Base-by-base conservation (phyloP, 2,797 vertebrate genomes). In the Rousettus madagascariensis region DNA sequence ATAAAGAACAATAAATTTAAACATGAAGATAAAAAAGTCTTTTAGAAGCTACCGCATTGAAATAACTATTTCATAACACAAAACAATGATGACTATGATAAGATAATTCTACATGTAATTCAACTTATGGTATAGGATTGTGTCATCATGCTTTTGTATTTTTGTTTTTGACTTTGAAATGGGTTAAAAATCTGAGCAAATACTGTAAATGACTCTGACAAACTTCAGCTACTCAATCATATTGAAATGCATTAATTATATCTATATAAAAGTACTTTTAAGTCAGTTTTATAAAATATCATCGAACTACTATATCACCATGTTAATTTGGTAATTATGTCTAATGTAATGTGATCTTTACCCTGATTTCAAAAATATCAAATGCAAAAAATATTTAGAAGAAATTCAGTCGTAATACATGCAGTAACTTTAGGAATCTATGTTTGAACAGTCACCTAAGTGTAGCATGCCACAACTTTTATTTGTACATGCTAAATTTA, bases 211-310 rank as follows among this genome's bases (percentile, higher is more conserved):
- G 59, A 16, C 13, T 63, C 26, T 57, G n/a, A 24, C 8, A 41
- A 49, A 74, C 10, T 75, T 69, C 36, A 92, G 16, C 66, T 71
- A 51, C 19, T 77, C n/a, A 77, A 11, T 15, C 19, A 63, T 41
- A 82, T 86, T 88, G 86, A 43, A 77, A 63, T 36, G 41, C 26
- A 74, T 61, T 49, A 86, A 20, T 53, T 69, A 83, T 74, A 8
- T 65, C 28, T 24, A 20, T 6, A 79, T 63, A 28, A 83, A 82
- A 89, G 28, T 83, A 77, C 71, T 88, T 96, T 72, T 57, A 13
- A 94, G 20, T 89, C 46, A 38, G 5, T 95, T 85, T 93, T 95
- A 43, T 26, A 88, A 80, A 82, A 11, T 13, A 57, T 57, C 92
- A 75, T 91, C 38, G 90, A 65, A 87, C 12, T 38, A 83, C n/a